Evolutionary conservation across 2,113 vertebrate genomes (phyloP).

Genomic region (Rhizomys pruinosus): DNA sequence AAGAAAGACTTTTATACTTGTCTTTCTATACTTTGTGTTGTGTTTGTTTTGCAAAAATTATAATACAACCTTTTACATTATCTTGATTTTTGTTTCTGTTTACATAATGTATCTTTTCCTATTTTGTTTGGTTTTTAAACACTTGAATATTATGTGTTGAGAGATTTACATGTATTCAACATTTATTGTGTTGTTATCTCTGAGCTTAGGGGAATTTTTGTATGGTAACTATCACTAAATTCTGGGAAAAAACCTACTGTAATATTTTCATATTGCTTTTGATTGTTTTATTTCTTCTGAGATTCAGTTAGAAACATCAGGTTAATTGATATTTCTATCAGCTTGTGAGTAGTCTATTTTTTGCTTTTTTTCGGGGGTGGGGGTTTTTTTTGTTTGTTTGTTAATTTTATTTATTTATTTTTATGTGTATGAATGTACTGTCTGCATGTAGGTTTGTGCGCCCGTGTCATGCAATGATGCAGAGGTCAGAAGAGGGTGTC

Average conservation of each 20-base stretch:
- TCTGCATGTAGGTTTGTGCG: too few relatives aligned
- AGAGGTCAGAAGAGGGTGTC: too few relatives aligned
- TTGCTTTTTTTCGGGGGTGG: too few relatives aligned
- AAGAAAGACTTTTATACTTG: too few relatives aligned
- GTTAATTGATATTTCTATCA: background rate
- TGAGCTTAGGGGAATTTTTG: background rate
- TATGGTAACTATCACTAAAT: background rate
- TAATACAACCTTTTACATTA: background rate
- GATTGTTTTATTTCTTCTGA: background rate
- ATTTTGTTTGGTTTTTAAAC: background rate
- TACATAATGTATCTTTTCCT: background rate
- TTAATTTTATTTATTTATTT: too few relatives aligned
- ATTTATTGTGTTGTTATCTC: constrained; percentile 3
- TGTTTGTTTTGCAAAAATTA: too few relatives aligned
- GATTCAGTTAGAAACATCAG: background rate
- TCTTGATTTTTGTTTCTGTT: background rate
- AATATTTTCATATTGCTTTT: background rate
- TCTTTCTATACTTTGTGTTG: too few relatives aligned
- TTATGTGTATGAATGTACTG: too few relatives aligned
- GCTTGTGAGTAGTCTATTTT: background rate
- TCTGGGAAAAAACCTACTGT: background rate
- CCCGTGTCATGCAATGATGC: too few relatives aligned
- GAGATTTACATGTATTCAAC: background rate
- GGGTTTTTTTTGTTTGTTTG: too few relatives aligned
- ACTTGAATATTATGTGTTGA: background rate